Evolutionary conservation across 2,113 vertebrate species (phyloP), one percentile per base, ranked within the genome.

Genomic region (Ictalurus furcatus): DNA sequence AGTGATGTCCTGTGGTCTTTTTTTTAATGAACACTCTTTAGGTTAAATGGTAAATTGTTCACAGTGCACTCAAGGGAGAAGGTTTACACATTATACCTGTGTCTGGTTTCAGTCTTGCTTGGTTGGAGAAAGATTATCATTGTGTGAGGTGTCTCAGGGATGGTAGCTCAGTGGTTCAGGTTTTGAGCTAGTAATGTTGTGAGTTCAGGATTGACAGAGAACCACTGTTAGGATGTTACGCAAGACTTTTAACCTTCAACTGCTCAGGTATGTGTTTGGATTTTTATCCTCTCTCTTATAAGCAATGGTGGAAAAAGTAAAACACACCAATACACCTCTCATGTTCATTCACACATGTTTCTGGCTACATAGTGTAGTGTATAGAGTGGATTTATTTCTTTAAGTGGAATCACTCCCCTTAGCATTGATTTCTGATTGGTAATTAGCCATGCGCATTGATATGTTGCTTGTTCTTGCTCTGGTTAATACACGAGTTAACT

Each of bases 41-140:
- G 19, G 61, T 85, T 85, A 67, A 85, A 85, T 67, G 25, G 1
- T 52, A 65, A 69, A 67, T 69, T 85, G 84, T 69, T 44, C 40
- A 85, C 37, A 30, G 63, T 67, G 63, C 25, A n/a, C 78, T 80
- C 78, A 80, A 80, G 48, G 78, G 48, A 80, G 14, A n/a, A 54
- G 48, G 28, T 54, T 80, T 80, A 80, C 78, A 54, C 13, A n/a
- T 54, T 80, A 80, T 80, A n/a, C 25, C 3, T 85, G 63, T 85
- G 52, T 67, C 61, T 85, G 40, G 40, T 48, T 67, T 44, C 17
- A 30, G 30, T 85, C 61, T 67, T 48, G 61, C 14, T 67, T n/a
- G 28, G 59, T 85, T 85, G 14, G 83, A 84, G 37, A 44, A 84
- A 48, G 59, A 40, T 84, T 85, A n/a, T 14, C 61, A 40, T 19